phyloP scores from a whole-genome alignment of 2,888 invertebrate genomes.

The Dasypolia templi region DNA sequence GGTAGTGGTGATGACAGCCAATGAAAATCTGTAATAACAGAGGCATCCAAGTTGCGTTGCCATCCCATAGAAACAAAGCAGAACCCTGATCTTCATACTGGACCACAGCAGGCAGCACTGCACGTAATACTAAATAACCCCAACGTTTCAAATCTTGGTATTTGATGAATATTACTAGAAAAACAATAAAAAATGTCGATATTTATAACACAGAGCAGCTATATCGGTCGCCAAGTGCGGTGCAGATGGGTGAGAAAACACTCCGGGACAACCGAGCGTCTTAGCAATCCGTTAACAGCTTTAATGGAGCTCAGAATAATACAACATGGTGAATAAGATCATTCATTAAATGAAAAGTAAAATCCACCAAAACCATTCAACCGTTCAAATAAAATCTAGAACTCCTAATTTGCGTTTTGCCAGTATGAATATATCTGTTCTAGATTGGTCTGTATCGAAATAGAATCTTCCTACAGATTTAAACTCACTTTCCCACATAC shows the following conservation, averaged over 20 bases:
- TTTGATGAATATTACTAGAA: no score
- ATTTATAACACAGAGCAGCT: conserved; percentile 10
- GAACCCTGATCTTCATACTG: not conserved
- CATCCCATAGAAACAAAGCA: not conserved
- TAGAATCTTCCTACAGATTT: conserved; percentile 5
- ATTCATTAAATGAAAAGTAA: not conserved
- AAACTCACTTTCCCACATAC: not conserved
- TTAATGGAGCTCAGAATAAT: conserved; percentile 47
- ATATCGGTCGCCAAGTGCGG: conserved; percentile 47
- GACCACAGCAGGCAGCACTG: not conserved
- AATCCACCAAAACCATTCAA: no score
- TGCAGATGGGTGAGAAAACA: conserved; percentile 67
- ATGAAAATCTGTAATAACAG: not conserved
- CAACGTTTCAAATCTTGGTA: not conserved
- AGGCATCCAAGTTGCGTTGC: no score
- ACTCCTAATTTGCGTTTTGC: not conserved
- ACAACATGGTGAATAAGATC: conserved; percentile 5
- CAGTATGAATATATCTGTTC: conserved; percentile 16
- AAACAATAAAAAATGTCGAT: conserved; percentile 24
- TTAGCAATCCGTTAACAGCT: conserved; percentile 63
- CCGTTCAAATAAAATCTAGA: not conserved
- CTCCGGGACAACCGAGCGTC: conserved; percentile 56
- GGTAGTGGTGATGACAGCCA: not conserved
- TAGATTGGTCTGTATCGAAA: conserved; percentile 6
- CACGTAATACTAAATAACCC: not conserved